Conservation (phyloP, 2,888 invertebrate genomes). For the Orthosia gothica region DNA sequence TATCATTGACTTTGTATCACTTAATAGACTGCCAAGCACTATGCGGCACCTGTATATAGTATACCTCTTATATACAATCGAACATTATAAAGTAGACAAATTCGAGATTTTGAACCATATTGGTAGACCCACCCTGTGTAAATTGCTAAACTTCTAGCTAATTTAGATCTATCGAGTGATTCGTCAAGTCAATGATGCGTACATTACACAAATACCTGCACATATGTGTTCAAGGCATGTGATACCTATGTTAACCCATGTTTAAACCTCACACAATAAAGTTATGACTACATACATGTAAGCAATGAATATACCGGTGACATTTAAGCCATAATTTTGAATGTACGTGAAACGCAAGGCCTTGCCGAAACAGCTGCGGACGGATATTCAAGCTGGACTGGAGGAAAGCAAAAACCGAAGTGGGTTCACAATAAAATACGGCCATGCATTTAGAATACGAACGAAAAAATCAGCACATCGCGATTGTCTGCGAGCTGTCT, state of each 20-base stretch:
- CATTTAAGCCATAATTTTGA: slow-evolving; percentile 45
- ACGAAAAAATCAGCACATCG: slow-evolving; percentile 43
- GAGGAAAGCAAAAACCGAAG: slow-evolving; percentile 51
- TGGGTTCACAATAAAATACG: slow-evolving; percentile 24
- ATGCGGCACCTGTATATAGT: slow-evolving; percentile 38
- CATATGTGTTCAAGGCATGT: slow-evolving; percentile 28
- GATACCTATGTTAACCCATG: slow-evolving; percentile 53
- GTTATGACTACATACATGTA: slow-evolving; percentile 43
- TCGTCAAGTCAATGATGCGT: slow-evolving; percentile 50
- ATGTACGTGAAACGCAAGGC: slow-evolving; percentile 36
- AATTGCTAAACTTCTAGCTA: slow-evolving; percentile 59
- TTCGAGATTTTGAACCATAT: slow-evolving; percentile 55
- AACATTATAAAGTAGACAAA: slow-evolving; percentile 53
- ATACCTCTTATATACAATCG: slow-evolving; percentile 40
- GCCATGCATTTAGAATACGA: slow-evolving; percentile 50
- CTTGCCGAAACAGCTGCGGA: slow-evolving; percentile 54
- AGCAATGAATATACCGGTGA: slow-evolving; percentile 33
- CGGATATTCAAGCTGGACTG: slow-evolving; percentile 64
- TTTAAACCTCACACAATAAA: slow-evolving; percentile 51
- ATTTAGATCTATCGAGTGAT: slow-evolving; percentile 60
- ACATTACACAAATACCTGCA: slow-evolving; percentile 38
- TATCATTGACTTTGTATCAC: slow-evolving; percentile 61
- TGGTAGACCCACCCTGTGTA: slow-evolving; percentile 52
- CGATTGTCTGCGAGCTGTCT: slow-evolving; percentile 19
- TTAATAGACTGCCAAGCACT: slow-evolving; percentile 48